Percentiles rank a stretch among this genome's conserved stretches.
These are phyloP conservation scores for Crotophaga sulcirostris DNA, from an alignment of 2,113 vertebrate species.

Conservation along the genomic window DNA sequence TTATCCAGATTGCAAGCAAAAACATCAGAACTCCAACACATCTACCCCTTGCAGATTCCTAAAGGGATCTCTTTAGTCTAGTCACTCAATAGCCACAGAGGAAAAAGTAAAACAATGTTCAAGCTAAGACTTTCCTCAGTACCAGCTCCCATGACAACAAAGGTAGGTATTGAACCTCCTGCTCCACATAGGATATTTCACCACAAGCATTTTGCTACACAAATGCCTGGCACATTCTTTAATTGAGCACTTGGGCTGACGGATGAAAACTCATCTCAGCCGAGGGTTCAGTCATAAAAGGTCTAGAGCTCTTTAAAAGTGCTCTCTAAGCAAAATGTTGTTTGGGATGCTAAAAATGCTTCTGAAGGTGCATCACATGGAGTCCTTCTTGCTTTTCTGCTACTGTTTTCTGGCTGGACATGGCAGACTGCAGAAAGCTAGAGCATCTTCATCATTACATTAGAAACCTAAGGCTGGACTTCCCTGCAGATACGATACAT, in stretches of 20 bases:
- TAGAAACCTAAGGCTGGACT: background rate
- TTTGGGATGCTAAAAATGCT: background rate
- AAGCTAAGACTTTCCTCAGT: background rate
- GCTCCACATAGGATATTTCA: background rate
- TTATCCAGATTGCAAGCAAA: background rate
- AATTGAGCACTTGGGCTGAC: background rate
- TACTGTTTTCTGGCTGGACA: background rate
- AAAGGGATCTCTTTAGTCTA: background rate
- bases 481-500: background rate
- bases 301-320: background rate
- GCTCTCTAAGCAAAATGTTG: background rate
- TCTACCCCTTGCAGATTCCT: background rate
- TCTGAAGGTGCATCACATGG: fast-evolving
- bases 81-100: background rate
- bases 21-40: background rate
- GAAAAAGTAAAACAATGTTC: background rate
- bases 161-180: background rate
- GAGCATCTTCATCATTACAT: background rate
- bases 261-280: background rate
- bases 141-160: background rate
- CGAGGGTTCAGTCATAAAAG: background rate
- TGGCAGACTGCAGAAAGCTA: background rate
- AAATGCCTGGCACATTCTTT: background rate
- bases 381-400: background rate
- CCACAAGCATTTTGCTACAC: background rate